Percentiles rank a stretch among this genome's conserved stretches.
These are phyloP conservation scores for Phrynocephalus vlangalii DNA, from an alignment of 2,797 vertebrate genomes.

Conservation along the genomic window DNA sequence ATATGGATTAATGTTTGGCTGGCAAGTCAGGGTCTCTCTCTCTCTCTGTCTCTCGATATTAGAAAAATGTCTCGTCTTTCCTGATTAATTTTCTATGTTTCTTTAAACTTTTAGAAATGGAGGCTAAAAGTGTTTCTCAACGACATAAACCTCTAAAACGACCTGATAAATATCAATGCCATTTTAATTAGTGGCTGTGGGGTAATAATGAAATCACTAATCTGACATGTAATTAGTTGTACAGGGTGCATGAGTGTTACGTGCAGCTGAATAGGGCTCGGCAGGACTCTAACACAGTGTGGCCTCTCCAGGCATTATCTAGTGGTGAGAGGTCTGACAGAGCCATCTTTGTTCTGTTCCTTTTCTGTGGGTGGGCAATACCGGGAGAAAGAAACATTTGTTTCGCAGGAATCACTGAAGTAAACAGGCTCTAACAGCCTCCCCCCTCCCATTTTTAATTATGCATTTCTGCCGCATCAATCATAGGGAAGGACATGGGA, in stretches of 20 bases:
- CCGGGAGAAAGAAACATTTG: conserved; percentile 88
- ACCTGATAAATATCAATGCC: conserved; percentile 92
- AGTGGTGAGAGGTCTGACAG: conserved; percentile 81
- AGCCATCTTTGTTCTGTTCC: conserved; percentile 90
- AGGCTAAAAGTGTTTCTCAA: conserved; percentile 53
- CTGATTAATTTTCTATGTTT: background rate
- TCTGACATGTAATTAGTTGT: conserved; percentile 91
- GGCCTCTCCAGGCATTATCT: conserved; percentile 82
- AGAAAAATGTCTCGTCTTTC: background rate
- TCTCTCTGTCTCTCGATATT: conserved; percentile 14
- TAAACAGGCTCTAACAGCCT: conserved; percentile 82
- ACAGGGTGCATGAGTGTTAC: conserved; percentile 79
- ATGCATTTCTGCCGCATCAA: conserved; percentile 76
- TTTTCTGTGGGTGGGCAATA: conserved; percentile 90
- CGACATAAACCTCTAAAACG: conserved; percentile 84
- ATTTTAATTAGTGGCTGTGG: conserved; percentile 95
- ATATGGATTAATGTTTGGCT: background rate
- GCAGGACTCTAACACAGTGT: conserved; percentile 85
- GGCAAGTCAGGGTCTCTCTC: conserved; percentile 32
- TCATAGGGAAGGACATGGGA: conserved; percentile 64
- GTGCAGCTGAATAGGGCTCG: conserved; percentile 83
- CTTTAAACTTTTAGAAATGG: conserved; percentile 13
- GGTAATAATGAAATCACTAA: conserved; percentile 90
- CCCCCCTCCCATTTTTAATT: conserved; percentile 74
- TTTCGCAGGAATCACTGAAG: conserved; percentile 86